Evolutionary conservation across 2,888 invertebrate species (phyloP).

Genomic region (Andrena dorsata): DNA sequence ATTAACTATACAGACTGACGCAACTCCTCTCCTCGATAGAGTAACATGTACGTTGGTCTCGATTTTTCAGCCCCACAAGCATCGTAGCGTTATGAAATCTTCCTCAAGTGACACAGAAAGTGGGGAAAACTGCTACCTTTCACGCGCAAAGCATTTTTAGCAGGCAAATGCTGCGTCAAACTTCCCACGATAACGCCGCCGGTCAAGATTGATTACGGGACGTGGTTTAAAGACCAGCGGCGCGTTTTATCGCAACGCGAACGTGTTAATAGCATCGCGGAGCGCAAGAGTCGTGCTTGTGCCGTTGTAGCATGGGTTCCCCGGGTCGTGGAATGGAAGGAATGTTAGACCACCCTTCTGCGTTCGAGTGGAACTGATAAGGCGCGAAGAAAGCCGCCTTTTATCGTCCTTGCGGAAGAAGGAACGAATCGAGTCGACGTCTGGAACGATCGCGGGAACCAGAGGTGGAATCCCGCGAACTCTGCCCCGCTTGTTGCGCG

Average conservation of each 20-base stretch:
- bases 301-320: no score
- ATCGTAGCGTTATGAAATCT: no score
- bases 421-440: not conserved
- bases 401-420: not conserved
- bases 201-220: not conserved
- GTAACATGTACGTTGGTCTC: not conserved
- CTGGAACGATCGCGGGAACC: not conserved
- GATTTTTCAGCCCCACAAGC: not conserved
- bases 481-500: conserved; percentile 38
- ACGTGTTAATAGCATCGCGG: no score
- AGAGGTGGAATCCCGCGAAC: conserved; percentile 13
- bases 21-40: not conserved
- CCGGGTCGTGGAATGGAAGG: no score
- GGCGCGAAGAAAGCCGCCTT: no score
- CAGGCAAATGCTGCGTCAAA: not conserved
- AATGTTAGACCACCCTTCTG: no score
- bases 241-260: no score
- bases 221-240: no score
- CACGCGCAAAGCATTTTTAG: not conserved
- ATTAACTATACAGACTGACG: conserved; percentile 12
- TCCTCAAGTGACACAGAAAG: no score
- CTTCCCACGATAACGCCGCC: not conserved
- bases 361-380: no score
- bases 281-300: no score
- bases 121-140: not conserved